Evolutionary conservation across 2,888 invertebrate genomes (phyloP).

Genomic region (Drosophila pseudotalamancana): DNA sequence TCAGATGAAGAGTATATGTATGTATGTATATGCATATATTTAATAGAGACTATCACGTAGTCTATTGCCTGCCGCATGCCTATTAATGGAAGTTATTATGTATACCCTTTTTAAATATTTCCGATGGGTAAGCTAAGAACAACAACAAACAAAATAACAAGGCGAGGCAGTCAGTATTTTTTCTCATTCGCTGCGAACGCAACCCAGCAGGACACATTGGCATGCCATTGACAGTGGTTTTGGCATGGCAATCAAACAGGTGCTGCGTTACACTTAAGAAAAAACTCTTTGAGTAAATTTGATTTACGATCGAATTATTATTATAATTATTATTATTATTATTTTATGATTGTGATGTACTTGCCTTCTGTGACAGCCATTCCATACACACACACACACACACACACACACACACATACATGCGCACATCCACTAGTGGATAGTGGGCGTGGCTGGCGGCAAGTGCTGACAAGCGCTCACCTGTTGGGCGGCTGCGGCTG

Average conservation of each 20-base stretch:
- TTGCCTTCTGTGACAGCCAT: constrained; percentile 13
- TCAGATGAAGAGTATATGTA: no score
- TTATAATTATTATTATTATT: constrained; percentile 12
- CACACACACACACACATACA: no score
- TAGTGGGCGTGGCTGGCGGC: not conserved
- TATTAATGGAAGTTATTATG: no score
- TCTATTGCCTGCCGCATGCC: no score
- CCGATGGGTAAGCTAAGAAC: no score
- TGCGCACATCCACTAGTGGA: constrained; percentile 16
- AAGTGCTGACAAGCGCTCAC: not conserved
- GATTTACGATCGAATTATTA: constrained; percentile 24
- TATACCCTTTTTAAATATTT: no score
- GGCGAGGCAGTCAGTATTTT: constrained; percentile 5
- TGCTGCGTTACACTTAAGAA: no score
- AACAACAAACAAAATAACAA: constrained; percentile 33
- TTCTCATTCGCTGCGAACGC: not conserved
- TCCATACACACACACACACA: no score
- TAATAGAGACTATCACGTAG: no score
- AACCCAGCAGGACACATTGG: constrained; percentile 13
- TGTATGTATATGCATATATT: no score
- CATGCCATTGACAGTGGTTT: constrained; percentile 10
- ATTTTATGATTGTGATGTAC: constrained; percentile 14
- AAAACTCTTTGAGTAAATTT: constrained; percentile 14
- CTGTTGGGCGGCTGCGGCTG: constrained; percentile 8
- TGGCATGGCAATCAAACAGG: constrained; percentile 20